Percentiles rank a stretch among this genome's conserved stretches.
Evolutionary conservation across 2,888 invertebrate species (phyloP).

Genomic region (Euplagia quadripunctaria): DNA sequence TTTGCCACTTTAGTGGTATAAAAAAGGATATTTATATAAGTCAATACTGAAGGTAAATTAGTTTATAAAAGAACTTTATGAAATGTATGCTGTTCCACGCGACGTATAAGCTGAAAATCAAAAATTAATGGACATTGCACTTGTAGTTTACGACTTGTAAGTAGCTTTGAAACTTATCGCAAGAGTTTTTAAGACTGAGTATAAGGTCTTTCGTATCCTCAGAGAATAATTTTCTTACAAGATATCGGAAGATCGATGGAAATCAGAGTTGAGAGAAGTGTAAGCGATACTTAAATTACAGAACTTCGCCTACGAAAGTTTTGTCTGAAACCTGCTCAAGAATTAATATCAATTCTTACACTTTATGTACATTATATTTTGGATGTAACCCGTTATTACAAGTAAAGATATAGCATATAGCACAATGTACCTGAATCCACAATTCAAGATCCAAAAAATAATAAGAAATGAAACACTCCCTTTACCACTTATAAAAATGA

Average conservation of each 20-base stretch:
- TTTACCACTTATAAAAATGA: constrained; percentile 28
- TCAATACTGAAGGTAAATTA: not conserved
- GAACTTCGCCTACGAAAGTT: constrained; percentile 31
- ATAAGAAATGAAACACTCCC: constrained; percentile 18
- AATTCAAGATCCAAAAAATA: constrained; percentile 17
- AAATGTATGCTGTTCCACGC: not conserved
- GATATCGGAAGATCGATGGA: constrained; percentile 21
- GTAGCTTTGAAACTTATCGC: not conserved
- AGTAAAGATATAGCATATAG: not conserved
- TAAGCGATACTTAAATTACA: constrained; percentile 27
- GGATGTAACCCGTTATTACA: too few relatives aligned
- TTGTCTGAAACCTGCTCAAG: not conserved
- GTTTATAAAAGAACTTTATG: not conserved
- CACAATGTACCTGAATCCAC: not conserved
- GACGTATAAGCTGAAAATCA: not conserved
- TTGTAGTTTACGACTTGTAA: not conserved
- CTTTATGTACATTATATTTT: not conserved
- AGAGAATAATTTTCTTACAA: constrained; percentile 4
- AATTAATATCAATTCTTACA: not conserved
- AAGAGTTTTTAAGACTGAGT: not conserved
- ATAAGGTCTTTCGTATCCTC: constrained; percentile 2
- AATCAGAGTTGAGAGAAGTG: constrained; percentile 27
- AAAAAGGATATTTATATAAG: not conserved
- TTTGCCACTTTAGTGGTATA: not conserved
- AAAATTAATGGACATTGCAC: not conserved